Base-by-base conservation (phyloP, 2,797 vertebrate genomes). In the Dromococcyx pavoninus region DNA sequence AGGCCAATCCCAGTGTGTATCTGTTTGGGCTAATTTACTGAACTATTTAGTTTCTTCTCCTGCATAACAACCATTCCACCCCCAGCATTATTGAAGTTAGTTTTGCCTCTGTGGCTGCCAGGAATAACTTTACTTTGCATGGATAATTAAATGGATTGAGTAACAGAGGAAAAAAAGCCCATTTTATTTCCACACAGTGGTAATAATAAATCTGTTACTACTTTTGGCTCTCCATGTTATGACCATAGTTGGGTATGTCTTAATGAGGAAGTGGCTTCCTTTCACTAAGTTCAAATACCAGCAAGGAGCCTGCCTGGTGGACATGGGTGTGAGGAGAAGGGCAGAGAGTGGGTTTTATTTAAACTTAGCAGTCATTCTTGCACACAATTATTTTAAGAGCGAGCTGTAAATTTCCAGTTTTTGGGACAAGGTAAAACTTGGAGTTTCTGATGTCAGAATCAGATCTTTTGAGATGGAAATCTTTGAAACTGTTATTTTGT, bases 171-270 rank as follows among this genome's bases (percentile, higher is more conserved):
- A 91, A 91, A 95, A 60, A 54, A 35, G 12, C 30, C 35, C 77
- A 88, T 82, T 94, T 95, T 96, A 95, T 96, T 97, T 97, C 89
- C 86, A 93, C 73, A 87, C 46, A 95, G 86, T 93, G 79, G 85
- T 97, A 97, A 93, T 97, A 96, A 97, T 97, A 97, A 97, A 95
- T 96, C 89, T 78, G 86, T 96, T 96, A 93, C 94, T 97, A 95
- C 95, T 97, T 98, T 96, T 96, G 95, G 92, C 95, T 78, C 67
- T 75, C 80, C 43, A 39, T 54, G 62, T 95, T 97, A 89, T 96
- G 95, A 94, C 86, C 91, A 88, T 97, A 96, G 89, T 96, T 97
- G 96, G 92, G 62, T 94, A 97, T 91, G 74, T 95, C 94, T 97
- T 97, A 97, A 95, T 96, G 97, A 97, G 89, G 88, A 89, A 94